Base-by-base conservation (phyloP, 2,888 invertebrate genomes). In the Ophion costatus region DNA sequence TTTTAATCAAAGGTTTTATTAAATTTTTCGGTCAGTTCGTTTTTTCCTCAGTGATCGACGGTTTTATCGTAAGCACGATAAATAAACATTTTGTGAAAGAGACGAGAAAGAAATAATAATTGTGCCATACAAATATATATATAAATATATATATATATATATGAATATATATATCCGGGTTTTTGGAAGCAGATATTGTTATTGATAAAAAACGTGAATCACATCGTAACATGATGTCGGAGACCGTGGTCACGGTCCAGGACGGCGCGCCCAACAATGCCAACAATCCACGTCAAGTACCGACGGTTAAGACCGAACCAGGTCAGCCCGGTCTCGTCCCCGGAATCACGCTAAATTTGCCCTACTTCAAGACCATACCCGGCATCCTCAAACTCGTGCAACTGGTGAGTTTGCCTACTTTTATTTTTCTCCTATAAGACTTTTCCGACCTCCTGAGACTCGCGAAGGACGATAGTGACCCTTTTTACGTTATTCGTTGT, bases 211-310 rank as follows among this genome's bases (percentile, higher is more conserved):
- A 51, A 51, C 51, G 51, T 51, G 51, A 51, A 17, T 51, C 17
- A 63, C 59, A 83, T 61, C 83, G 82, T 77, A 89, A 86, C 79
- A 97, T 96, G 96, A 97, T 97, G 96, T 96, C 97, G 93, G 97
- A 97, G 95, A 97, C 97, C 91, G 97, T 97, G 92, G 96, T 97
- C 91, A 97, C 96, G 91, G 96, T 97, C 94, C 96, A 97, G 93
- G 96, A 96, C 93, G 94, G 96, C 94, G 94, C 96, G 94, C 93
- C 93, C 91, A 94, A 94, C 87, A 93, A 94, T 83, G 92, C 93
- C 80, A 94, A 88, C 91, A 93, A 90, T 90, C 93, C 87, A 83
- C 93, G 87, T 87, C 93, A 94, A 86, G 89, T 90, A 80, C 91
- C 93, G 70, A 94, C 93, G 87, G 94, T 94, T 87, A 94, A 94